Conservation (phyloP, 2,888 invertebrate species). For the Rapana venosa region DNA sequence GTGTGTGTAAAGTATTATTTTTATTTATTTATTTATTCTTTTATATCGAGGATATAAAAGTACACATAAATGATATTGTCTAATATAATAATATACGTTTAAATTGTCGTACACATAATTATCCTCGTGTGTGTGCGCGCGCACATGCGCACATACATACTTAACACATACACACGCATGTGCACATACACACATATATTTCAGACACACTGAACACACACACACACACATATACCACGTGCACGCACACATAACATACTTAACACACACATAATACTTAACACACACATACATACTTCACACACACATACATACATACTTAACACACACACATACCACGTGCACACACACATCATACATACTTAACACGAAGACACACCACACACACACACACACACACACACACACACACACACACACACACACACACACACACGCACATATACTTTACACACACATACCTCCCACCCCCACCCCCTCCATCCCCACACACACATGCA, state of each 20-base stretch:
- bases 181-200: background rate
- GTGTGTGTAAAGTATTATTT: too few species aligned
- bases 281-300: background rate
- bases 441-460: background rate
- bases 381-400: background rate
- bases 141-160: background rate
- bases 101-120: too few species aligned
- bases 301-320: background rate
- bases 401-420: background rate
- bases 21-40: too few species aligned
- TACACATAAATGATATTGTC: too few species aligned
- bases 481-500: background rate
- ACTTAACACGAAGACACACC: background rate
- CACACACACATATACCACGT: background rate
- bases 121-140: background rate
- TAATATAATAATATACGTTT: too few species aligned
- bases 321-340: background rate
- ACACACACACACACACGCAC: background rate
- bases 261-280: background rate
- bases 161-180: background rate
- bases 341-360: background rate
- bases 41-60: too few species aligned
- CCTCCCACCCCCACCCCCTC: too few species aligned
- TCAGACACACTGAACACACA: background rate
- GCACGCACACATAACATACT: background rate